Base-by-base conservation (phyloP, 2,113 vertebrate species). In the Alligator mississippiensis region DNA sequence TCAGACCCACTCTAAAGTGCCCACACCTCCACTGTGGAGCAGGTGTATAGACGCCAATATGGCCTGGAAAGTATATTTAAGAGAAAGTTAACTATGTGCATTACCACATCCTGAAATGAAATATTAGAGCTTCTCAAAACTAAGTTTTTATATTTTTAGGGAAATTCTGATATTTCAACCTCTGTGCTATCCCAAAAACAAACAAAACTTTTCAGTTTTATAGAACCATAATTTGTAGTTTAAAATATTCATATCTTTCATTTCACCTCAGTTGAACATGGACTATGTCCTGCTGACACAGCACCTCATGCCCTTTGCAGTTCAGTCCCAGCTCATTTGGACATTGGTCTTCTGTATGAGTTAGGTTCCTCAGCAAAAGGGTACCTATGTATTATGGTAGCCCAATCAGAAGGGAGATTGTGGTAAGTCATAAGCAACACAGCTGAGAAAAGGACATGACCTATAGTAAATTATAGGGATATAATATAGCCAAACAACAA, bases 381-480 rank as follows among this genome's bases (percentile, higher is more conserved):
- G 27, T 13, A 5, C 13, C 25, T 84, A 9, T 77, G 11, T 47
- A 15, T 14, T 14, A 9, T 2, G 70, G 13, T 59, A 88, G 25
- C 28, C 28, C 27, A 64, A 16, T 27, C 64, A 58, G 59, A 80
- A 22, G 14, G 17, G 11, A 61, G 47, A 82, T 19, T 61, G 21
- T 22, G 15, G 4, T 16, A 55, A 25, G 38, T 79, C 17, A 30
- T 7, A 10, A 21, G 3, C 60, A 12, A 70, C 17, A 4, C 30
- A 70, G 61, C 68, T 0, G 0, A 62, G 3, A 4, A 79, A 24
- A 27, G 68, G 25, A 47, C 30, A 7, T 34, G 66, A 9, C 34
- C 13, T 28, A 13, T 0, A 61, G n/a, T 28, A 47, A 22, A 3
- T 3, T 66, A 25, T 38, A 57, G 34, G 62, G 22, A 5, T 21